Conservation (phyloP, 2,888 invertebrate species). For the Leptopterna dolabrata region DNA sequence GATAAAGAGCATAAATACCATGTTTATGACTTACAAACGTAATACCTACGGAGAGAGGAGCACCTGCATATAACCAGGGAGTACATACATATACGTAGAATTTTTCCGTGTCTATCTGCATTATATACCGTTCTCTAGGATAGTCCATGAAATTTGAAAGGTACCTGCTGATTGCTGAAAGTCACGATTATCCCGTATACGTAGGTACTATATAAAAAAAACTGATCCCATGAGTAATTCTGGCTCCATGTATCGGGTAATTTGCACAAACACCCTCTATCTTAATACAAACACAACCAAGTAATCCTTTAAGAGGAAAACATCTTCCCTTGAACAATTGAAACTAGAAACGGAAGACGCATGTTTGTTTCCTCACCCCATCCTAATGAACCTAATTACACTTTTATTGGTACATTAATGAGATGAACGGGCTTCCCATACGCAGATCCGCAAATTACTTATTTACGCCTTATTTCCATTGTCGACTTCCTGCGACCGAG, state of each 20-base stretch:
- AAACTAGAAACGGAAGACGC: slow-evolving; percentile 7
- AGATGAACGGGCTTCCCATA: not conserved
- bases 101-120: no score
- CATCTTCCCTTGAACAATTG: slow-evolving; percentile 3
- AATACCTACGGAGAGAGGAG: no score
- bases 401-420: not conserved
- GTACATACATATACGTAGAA: no score
- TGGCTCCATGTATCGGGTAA: not conserved
- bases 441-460: not conserved
- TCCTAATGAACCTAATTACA: not conserved
- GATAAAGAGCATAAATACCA: no score
- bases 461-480: slow-evolving; percentile 11
- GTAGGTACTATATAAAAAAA: no score
- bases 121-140: no score
- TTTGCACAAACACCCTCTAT: not conserved
- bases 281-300: not conserved
- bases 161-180: no score
- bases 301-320: not conserved
- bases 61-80: no score
- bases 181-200: no score
- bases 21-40: no score
- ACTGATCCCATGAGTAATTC: no score
- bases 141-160: no score
- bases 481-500: not conserved
- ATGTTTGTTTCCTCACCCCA: not conserved